Percentiles rank a stretch among this genome's conserved stretches.
phyloP scores from a whole-genome alignment of 2,888 invertebrate species.

The Invenusta paracnida region DNA sequence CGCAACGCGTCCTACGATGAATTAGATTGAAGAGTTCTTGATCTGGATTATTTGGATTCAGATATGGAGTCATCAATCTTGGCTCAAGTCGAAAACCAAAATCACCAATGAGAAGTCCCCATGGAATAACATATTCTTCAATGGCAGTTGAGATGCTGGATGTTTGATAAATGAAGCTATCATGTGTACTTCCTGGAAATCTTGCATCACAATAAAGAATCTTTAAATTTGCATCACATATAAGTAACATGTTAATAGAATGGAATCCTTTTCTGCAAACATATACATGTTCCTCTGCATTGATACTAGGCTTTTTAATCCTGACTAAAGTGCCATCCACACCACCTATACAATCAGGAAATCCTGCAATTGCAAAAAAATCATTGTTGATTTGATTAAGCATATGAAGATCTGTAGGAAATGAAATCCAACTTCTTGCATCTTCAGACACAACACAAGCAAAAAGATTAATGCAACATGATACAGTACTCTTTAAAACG shows the following conservation, averaged over 20 bases:
- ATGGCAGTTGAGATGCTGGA: not conserved
- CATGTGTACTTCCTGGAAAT: not conserved
- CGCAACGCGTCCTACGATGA: not conserved
- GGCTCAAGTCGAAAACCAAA: not conserved
- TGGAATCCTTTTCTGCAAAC: slow-evolving; percentile 21
- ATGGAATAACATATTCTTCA: not conserved
- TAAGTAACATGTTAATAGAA: not conserved
- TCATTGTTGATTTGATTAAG: not conserved
- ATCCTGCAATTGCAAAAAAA: not conserved
- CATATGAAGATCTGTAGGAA: not conserved
- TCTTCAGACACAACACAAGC: not conserved
- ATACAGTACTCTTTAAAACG: not conserved
- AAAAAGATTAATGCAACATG: not conserved
- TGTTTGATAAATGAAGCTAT: not conserved
- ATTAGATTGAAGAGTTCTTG: not conserved
- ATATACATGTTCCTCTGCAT: not conserved
- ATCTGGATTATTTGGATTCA: not conserved
- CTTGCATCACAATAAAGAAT: not conserved
- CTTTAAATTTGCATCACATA: not conserved
- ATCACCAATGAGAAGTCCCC: not conserved
- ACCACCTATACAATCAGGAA: not conserved
- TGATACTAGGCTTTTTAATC: not conserved
- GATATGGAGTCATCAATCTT: not conserved
- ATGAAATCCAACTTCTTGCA: not conserved
- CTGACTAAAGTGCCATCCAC: not conserved